phyloP scores from a whole-genome alignment of 2,888 invertebrate species.

The Drosophila borborema region DNA sequence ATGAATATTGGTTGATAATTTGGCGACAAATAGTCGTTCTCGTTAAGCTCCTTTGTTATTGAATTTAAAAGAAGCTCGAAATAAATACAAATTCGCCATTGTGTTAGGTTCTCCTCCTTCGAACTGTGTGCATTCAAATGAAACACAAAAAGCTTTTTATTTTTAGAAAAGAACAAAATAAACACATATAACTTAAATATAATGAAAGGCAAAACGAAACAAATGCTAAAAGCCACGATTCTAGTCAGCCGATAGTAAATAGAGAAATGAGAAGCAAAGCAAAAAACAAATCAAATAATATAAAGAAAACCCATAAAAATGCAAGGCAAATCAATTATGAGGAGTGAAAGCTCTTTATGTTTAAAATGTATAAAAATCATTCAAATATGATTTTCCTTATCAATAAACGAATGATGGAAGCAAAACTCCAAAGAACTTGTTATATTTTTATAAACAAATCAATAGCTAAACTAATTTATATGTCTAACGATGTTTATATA shows the following conservation, averaged over 20 bases:
- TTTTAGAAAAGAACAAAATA: constrained; percentile 8
- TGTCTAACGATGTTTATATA: constrained; percentile 52
- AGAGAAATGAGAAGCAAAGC: not conserved
- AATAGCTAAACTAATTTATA: constrained; percentile 57
- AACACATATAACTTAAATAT: constrained; percentile 1
- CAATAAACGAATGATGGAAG: constrained; percentile 39
- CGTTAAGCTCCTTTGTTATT: constrained; percentile 35
- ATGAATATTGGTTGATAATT: constrained; percentile 19
- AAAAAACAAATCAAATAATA: not conserved
- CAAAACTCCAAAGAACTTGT: constrained; percentile 75
- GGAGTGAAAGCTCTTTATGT: constrained; percentile 56
- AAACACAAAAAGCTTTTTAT: constrained; percentile 32
- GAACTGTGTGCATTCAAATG: constrained; percentile 23
- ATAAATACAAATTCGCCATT: constrained; percentile 32
- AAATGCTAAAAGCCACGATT: constrained; percentile 38
- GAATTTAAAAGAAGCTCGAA: constrained; percentile 1
- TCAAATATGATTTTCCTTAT: constrained; percentile 65
- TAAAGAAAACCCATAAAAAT: constrained; percentile 17
- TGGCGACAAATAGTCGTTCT: constrained; percentile 4
- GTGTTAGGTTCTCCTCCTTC: constrained; percentile 38
- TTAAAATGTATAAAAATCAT: constrained; percentile 52
- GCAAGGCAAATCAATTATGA: constrained; percentile 19
- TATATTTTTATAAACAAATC: constrained; percentile 72
- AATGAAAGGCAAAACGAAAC: constrained; percentile 13
- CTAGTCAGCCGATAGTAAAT: constrained; percentile 39